These are phyloP conservation scores for Amiota mariae DNA, from an alignment of 2,888 invertebrate species.

Conservation along the genomic window DNA sequence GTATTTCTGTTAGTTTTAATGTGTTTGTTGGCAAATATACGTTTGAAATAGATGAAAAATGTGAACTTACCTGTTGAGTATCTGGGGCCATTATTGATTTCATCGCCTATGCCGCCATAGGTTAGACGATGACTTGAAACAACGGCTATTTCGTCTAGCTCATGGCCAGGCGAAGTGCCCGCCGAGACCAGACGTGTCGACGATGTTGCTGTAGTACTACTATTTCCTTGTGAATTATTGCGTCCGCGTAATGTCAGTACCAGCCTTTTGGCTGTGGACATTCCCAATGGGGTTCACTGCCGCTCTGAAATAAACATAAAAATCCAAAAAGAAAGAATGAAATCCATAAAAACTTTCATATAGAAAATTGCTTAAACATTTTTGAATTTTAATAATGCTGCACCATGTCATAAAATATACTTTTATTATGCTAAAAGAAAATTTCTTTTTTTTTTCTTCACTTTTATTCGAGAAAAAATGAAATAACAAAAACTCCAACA, in stretches of 20 bases:
- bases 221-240: conserved; percentile 76
- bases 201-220: conserved; percentile 69
- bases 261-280: conserved; percentile 80
- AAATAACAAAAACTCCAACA: not conserved
- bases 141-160: conserved; percentile 81
- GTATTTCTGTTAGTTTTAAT: too few relatives aligned
- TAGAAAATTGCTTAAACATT: conserved; percentile 19
- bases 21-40: too few relatives aligned
- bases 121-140: conserved; percentile 74
- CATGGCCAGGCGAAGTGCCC: conserved; percentile 75
- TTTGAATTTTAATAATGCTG: conserved; percentile 10
- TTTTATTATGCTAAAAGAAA: conserved; percentile 10
- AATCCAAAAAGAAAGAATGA: conserved; percentile 67
- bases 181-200: conserved; percentile 75
- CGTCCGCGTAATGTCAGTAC: conserved; percentile 78
- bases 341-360: conserved; percentile 4
- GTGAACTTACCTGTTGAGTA: conserved; percentile 69
- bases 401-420: conserved; percentile 16
- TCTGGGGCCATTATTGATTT: conserved; percentile 65
- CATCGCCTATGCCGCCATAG: conserved; percentile 67
- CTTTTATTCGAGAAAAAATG: not conserved
- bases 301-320: conserved; percentile 59
- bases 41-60: not conserved
- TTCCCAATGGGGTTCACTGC: conserved; percentile 65
- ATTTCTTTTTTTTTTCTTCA: not conserved